Evolutionary conservation across 2,888 invertebrate species (phyloP).

Genomic region (Eupithecia tripunctaria): DNA sequence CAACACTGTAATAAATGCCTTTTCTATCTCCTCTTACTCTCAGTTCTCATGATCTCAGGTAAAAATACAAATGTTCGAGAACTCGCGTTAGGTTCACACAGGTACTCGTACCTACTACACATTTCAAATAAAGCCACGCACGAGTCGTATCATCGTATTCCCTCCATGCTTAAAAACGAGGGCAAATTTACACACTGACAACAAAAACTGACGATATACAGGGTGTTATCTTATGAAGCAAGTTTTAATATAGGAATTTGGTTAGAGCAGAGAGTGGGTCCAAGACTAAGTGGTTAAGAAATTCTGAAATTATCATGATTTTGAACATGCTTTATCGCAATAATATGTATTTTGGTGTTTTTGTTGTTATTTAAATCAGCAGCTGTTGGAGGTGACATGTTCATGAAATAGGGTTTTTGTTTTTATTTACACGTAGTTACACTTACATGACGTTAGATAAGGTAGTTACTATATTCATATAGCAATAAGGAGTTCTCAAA

Average conservation of each 20-base stretch:
- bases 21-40: not conserved
- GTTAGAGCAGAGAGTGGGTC: not conserved
- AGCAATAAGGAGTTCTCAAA: no score
- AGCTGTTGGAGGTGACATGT: not conserved
- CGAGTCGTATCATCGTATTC: not conserved
- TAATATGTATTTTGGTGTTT: not conserved
- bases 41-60: not conserved
- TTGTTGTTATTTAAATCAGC: not conserved
- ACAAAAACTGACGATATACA: not conserved
- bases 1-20: no score
- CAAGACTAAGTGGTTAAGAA: not conserved
- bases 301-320: not conserved
- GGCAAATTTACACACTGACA: not conserved
- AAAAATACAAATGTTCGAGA: not conserved
- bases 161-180: constrained; percentile 5
- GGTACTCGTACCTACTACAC: not conserved
- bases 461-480: no score
- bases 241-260: not conserved
- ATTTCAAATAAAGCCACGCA: constrained; percentile 1
- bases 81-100: not conserved
- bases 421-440: no score
- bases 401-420: not conserved
- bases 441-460: no score
- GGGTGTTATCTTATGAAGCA: not conserved
- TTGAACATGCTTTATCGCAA: not conserved